Base-by-base conservation (phyloP, 2,888 invertebrate genomes). In the Phymatocera aterrima region DNA sequence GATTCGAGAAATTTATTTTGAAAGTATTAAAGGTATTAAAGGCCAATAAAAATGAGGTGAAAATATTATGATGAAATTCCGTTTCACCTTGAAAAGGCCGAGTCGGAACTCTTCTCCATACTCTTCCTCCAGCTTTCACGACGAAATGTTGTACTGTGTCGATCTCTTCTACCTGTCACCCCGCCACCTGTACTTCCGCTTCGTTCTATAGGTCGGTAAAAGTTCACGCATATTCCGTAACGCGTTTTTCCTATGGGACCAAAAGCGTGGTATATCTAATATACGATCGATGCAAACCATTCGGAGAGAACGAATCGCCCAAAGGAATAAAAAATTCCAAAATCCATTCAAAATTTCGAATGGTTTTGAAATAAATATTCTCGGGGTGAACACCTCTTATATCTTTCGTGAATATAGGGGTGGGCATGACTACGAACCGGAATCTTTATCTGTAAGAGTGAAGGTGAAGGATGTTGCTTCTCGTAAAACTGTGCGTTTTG, bases 391-490 rank as follows among this genome's bases (percentile, higher is more conserved):
- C n/a, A n/a, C n/a, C n/a, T n/a, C n/a, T n/a, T n/a, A n/a, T n/a
- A n/a, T n/a, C n/a, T n/a, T n/a, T n/a, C n/a, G n/a, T n/a, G n/a
- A n/a, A n/a, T n/a, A n/a, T n/a, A n/a, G 48, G 51, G 46, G 51
- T 15, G 12, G 1, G 51, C 51, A 1, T 15, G 5, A 24, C n/a
- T n/a, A 68, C 90, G 86, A 84, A 95, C 97, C 98, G 15, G 98
- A 98, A 92, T 99, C 99, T 91, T 99, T 99, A 90, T 99, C 99
- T 24, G 99, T 99, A 83, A 99, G 93, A 8, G 98, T 98, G 91
- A 99, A 99, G 18, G 99, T 98, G 91, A 99, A 99, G 18, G 99
- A 98, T 37, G 97, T 96, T 75, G 98, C 96, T 91, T 99, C 99
- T 80, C 98, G 93, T 68, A 95, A 92, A 48, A 95, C 95, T 24